Conservation (phyloP, 2,797 vertebrate genomes). For the Falco rusticolus region DNA sequence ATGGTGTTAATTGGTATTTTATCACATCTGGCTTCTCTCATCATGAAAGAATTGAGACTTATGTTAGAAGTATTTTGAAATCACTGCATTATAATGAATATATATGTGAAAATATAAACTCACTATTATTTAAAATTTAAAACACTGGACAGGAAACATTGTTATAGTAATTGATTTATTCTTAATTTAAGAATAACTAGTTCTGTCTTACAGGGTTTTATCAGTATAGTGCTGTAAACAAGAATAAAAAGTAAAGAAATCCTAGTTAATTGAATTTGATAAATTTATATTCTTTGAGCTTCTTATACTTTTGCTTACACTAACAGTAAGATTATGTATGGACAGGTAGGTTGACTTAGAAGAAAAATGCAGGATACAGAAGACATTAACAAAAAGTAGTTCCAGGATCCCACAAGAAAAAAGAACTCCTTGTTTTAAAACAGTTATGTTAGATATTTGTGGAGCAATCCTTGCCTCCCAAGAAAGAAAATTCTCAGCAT, state of each 20-base stretch:
- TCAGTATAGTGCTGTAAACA: neutral
- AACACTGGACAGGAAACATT: neutral
- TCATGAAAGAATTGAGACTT: neutral
- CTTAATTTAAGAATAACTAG: neutral
- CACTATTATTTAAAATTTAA: too few species aligned
- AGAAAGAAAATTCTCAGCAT: rapidly evolving
- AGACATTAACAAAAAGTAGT: neutral
- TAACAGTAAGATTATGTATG: neutral
- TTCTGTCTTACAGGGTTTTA: neutral
- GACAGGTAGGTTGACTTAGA: neutral
- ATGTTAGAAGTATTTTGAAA: neutral
- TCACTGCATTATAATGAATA: too few species aligned
- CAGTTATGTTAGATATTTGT: neutral
- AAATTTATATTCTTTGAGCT: neutral
- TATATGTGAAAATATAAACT: neutral
- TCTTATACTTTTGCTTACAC: neutral
- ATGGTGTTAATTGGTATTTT: neutral
- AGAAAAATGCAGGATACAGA: neutral
- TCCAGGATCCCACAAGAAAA: neutral
- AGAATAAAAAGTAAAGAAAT: neutral
- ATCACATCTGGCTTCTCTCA: neutral
- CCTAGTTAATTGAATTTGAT: neutral
- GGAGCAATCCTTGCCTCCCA: rapidly evolving
- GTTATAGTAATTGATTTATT: neutral
- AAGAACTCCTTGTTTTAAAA: neutral